A percentile compares a stretch with the other conserved stretches of the same genome.
Conservation (phyloP, 2,797 vertebrate genomes). For the Notoglanidium macrostoma region DNA sequence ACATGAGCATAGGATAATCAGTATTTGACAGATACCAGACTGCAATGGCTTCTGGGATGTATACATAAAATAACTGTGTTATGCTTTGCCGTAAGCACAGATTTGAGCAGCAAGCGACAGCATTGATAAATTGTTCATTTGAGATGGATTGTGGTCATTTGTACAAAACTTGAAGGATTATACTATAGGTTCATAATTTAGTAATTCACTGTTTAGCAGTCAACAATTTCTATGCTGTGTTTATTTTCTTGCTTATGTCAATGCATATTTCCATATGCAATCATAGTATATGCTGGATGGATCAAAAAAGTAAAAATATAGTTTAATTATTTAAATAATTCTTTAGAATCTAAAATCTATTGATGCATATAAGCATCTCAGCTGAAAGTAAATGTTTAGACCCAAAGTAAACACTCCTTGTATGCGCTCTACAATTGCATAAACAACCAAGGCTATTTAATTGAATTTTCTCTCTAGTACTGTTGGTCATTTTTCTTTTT, state of each 20-base stretch:
- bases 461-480: slow-evolving; percentile 15
- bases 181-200: background rate
- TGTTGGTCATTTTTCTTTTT: slow-evolving; percentile 16
- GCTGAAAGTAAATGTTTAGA: slow-evolving; percentile 13
- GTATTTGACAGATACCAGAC: slow-evolving; percentile 58
- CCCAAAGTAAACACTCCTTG: background rate
- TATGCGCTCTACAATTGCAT: background rate
- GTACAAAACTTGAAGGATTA: background rate
- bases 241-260: background rate
- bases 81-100: slow-evolving; percentile 44
- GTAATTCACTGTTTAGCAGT: background rate
- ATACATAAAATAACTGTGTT: slow-evolving; percentile 46
- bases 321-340: background rate
- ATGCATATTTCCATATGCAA: too few species aligned
- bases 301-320: too few species aligned
- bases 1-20: slow-evolving; percentile 55
- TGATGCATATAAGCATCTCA: background rate
- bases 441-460: slow-evolving; percentile 22
- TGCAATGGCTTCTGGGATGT: slow-evolving; percentile 52
- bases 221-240: background rate
- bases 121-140: slow-evolving; percentile 43
- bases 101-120: slow-evolving; percentile 15
- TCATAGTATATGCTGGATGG: background rate
- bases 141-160: slow-evolving; percentile 15
- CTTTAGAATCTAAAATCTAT: background rate